phyloP scores from a whole-genome alignment of 2,888 invertebrate genomes.

The Creontiades dilutus region DNA sequence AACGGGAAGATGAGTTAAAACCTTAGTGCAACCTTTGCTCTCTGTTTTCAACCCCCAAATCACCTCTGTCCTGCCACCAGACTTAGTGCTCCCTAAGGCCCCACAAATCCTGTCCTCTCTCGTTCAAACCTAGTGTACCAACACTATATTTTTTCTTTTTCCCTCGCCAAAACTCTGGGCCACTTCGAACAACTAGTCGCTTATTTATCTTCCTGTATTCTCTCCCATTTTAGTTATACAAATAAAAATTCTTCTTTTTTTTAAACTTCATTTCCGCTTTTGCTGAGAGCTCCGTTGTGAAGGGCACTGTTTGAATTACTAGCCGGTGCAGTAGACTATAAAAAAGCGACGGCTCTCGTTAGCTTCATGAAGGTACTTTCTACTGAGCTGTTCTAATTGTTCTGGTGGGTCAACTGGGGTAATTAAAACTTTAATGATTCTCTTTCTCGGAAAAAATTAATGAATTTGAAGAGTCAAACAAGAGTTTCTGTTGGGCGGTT shows the following conservation, averaged over 20 bases:
- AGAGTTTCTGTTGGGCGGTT: no score
- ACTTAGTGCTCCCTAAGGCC: slow-evolving; percentile 18
- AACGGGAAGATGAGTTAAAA: neutral
- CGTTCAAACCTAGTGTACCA: neutral
- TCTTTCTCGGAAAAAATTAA: no score
- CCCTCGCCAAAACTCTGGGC: neutral
- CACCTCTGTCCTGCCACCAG: neutral
- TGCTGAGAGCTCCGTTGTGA: no score
- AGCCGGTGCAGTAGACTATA: no score
- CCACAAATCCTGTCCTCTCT: neutral
- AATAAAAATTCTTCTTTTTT: neutral
- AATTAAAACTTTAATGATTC: no score
- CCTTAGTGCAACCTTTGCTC: slow-evolving; percentile 7
- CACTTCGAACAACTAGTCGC: neutral
- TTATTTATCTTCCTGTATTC: neutral
- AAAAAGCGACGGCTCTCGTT: no score
- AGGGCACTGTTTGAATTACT: no score
- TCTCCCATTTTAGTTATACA: neutral
- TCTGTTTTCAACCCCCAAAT: neutral
- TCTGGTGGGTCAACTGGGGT: no score
- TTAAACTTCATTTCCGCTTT: no score
- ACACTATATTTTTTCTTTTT: neutral
- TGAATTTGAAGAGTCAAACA: no score
- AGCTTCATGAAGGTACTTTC: no score
- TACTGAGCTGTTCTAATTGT: no score